Evolutionary conservation across 1,140 invertebrate genomes (phyloP), one percentile per base, ranked within the genome.

Genomic region (silkworm (Bombyx mori)): DNA sequence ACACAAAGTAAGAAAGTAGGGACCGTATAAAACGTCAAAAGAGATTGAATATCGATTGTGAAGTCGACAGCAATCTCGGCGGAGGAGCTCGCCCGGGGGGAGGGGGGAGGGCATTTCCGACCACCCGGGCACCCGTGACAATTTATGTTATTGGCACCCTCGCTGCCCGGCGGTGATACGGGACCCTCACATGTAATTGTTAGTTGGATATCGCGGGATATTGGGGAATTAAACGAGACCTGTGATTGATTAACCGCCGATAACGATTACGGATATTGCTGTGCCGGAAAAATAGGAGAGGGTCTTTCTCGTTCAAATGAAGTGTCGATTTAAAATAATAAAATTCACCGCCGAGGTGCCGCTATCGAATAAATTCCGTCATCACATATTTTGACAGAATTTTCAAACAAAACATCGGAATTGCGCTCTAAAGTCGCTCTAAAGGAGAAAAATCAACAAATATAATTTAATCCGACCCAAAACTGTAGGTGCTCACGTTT

Each of bases 11-110:
- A 80, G 79, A 79, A 81, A 81, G 72, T 79, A 69, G 70, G 73
- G 75, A 76, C 74, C 75, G 75, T 72, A 82, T 78, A 77, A 73
- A 73, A 81, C 76, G 77, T 83, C 79, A 84, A 86, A 65, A 82
- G 81, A 86, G 81, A 86, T 84, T 86, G 83, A 86, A 84, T 86
- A 86, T 86, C 80, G 83, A 86, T 86, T 84, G 78, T 82, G 63
- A 78, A 82, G 69, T 75, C 80, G 76, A 79, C 77, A 75, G 75
- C 79, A 82, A 82, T 83, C 75, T 80, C 72, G 68, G 55, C 55
- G 46, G 61, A 52, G 57, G 47, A 52, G 61, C 6, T 12, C 50
- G 52, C 43, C 44, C 44, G 42, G 12, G 49, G 52, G 47, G 50
- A 10, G 52, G 60, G 52, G 54, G 53, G 62, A 58, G 61, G 64